Evolutionary conservation across 2,113 vertebrate species (phyloP).

Genomic region (Labrus mixtus): DNA sequence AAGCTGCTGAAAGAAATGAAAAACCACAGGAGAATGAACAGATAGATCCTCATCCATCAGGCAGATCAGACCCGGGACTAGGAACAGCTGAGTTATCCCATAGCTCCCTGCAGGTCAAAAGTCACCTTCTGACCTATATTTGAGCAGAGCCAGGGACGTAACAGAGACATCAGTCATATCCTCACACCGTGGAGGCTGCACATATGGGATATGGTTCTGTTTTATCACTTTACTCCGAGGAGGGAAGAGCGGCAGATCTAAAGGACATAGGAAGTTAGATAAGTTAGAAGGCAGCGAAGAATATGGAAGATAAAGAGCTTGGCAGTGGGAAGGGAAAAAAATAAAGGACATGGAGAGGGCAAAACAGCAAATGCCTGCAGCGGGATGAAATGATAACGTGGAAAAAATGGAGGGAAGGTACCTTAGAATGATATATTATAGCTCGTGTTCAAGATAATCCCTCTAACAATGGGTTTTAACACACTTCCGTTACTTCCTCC

Average conservation of each 20-base stretch:
- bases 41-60: slow-evolving; percentile 67
- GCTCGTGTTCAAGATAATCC: slow-evolving; percentile 47
- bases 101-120: slow-evolving; percentile 60
- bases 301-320: slow-evolving; percentile 45
- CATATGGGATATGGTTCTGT: slow-evolving; percentile 61
- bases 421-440: slow-evolving; percentile 28
- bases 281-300: slow-evolving; percentile 37
- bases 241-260: slow-evolving; percentile 57
- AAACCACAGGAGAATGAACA: slow-evolving; percentile 34
- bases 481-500: slow-evolving; percentile 32
- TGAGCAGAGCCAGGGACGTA: slow-evolving; percentile 56
- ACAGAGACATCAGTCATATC: slow-evolving; percentile 68
- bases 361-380: slow-evolving; percentile 26
- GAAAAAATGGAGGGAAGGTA: slow-evolving; percentile 21
- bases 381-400: slow-evolving; percentile 34
- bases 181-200: slow-evolving; percentile 36
- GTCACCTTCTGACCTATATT: slow-evolving; percentile 62
- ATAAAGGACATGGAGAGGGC: slow-evolving; percentile 21
- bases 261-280: slow-evolving; percentile 59
- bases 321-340: slow-evolving; percentile 33
- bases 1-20: slow-evolving; percentile 52
- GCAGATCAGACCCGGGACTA: slow-evolving; percentile 36
- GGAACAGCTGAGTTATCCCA: slow-evolving; percentile 51
- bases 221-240: slow-evolving; percentile 67
- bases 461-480: slow-evolving; percentile 21